These are phyloP conservation scores for silkworm (Bombyx mori) DNA, from an alignment of 1,140 invertebrate genomes.

Conservation along the genomic window DNA sequence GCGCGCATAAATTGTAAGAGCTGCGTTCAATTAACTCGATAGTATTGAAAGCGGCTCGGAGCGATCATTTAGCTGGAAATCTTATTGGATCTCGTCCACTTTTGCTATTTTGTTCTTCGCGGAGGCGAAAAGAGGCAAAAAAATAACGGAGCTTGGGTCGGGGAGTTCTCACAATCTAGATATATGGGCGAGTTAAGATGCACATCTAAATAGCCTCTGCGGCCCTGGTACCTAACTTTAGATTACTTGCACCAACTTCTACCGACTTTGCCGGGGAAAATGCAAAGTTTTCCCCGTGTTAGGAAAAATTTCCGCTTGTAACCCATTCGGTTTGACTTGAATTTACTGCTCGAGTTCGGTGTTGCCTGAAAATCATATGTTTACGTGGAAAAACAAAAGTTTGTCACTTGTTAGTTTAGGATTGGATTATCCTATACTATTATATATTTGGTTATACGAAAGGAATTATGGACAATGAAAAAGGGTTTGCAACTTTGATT, in stretches of 20 bases:
- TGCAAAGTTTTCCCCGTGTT: conserved; percentile 33
- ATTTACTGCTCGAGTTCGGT: conserved; percentile 55
- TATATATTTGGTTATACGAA: too few species aligned
- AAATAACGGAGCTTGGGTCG: not conserved
- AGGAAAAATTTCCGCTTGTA: conserved; percentile 51
- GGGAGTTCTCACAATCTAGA: conserved; percentile 55
- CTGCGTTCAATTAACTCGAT: conserved; percentile 27
- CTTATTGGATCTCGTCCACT: conserved; percentile 44
- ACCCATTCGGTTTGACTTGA: conserved; percentile 51
- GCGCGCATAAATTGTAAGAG: conserved; percentile 11
- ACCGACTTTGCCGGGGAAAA: conserved; percentile 39
- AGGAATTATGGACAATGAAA: too few species aligned
- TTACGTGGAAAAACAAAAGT: conserved; percentile 14
- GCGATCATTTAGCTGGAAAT: conserved; percentile 21
- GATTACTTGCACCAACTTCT: conserved; percentile 63
- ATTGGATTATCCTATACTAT: too few species aligned
- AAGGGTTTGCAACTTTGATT: too few species aligned
- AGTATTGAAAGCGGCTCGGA: conserved; percentile 17
- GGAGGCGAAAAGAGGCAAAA: conserved; percentile 24
- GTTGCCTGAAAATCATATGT: conserved; percentile 37
- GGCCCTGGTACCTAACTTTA: conserved; percentile 63
- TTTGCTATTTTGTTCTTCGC: conserved; percentile 29
- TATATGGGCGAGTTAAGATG: conserved; percentile 67
- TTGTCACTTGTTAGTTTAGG: too few species aligned
- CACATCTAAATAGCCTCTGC: conserved; percentile 67